These are phyloP conservation scores for Ditula angustiorana DNA, from an alignment of 2,888 invertebrate genomes.

Conservation along the genomic window DNA sequence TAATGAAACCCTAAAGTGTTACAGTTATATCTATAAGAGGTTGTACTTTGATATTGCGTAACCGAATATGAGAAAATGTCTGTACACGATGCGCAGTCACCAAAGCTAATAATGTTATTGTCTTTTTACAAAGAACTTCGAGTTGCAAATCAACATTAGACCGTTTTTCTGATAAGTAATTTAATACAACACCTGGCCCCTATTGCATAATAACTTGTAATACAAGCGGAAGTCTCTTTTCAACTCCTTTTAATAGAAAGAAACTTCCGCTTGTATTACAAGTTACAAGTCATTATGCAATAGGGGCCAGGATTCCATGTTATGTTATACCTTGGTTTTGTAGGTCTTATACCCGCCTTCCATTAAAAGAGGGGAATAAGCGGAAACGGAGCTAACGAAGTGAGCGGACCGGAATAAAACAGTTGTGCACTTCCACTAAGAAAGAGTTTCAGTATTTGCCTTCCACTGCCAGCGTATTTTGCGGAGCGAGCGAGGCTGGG, in stretches of 20 bases:
- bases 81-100: neutral
- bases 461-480: neutral
- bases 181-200: neutral
- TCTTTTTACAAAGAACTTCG: neutral
- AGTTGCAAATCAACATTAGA: neutral
- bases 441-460: conserved; percentile 8
- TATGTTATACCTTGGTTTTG: neutral
- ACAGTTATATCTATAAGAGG: too few species aligned
- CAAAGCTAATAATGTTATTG: neutral
- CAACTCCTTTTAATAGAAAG: too few species aligned
- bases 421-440: neutral
- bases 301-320: too few species aligned
- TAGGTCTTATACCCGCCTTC: too few species aligned
- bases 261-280: too few species aligned
- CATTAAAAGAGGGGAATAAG: neutral
- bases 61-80: neutral
- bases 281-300: too few species aligned
- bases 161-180: neutral
- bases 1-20: too few species aligned
- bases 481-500: too few species aligned
- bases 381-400: neutral
- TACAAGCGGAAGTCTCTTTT: too few species aligned
- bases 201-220: too few species aligned
- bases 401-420: conserved; percentile 6
- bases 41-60: neutral